Percentiles rank a stretch among this genome's conserved stretches.
Evolutionary conservation across 2,797 vertebrate genomes (phyloP).

Genomic region (Acanthornis magna): DNA sequence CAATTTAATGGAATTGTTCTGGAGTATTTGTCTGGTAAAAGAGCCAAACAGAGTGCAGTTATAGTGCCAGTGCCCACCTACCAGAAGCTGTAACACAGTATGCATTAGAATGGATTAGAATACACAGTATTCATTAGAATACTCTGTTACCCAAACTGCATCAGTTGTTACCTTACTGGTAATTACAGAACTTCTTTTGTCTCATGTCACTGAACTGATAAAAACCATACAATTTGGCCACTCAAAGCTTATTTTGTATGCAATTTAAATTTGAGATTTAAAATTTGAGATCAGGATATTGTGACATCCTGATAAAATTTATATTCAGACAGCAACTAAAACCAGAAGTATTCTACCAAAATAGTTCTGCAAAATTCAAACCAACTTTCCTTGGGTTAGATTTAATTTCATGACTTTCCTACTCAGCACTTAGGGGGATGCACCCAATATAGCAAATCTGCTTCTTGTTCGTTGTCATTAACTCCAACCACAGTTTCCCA

Average conservation of each 20-base stretch:
- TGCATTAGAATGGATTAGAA: background rate
- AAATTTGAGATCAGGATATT: background rate
- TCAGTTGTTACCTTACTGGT: background rate
- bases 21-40: background rate
- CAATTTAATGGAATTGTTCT: background rate
- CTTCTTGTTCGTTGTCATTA: background rate
- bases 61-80: background rate
- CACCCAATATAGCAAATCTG: background rate
- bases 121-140: background rate
- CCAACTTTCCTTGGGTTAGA: background rate
- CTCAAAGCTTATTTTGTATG: background rate
- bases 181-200: background rate
- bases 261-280: background rate
- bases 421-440: background rate
- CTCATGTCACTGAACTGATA: background rate
- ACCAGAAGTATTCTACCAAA: background rate
- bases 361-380: background rate
- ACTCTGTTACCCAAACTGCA: background rate
- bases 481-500: background rate
- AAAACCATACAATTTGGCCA: background rate
- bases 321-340: background rate
- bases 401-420: background rate
- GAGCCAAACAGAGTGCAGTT: background rate
- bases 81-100: background rate
- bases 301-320: background rate